Evolutionary conservation across 2,113 vertebrate genomes (phyloP).

Genomic region (Gallinago media): DNA sequence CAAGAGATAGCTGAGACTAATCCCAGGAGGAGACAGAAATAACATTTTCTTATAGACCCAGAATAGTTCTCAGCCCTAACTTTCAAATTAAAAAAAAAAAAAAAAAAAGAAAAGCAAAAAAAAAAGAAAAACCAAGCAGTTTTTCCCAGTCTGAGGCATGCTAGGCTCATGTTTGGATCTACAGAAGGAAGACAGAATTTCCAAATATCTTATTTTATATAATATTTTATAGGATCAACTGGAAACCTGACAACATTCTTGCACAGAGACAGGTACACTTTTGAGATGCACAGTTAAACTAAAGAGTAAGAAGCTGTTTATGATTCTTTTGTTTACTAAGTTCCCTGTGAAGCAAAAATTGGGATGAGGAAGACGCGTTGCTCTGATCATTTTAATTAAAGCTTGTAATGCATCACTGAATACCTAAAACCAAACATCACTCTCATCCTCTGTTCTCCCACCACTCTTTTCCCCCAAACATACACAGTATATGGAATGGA

Average conservation of each 20-base stretch:
- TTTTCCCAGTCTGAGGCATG: background rate
- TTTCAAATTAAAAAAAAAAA: background rate
- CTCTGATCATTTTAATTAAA: constrained; percentile 76
- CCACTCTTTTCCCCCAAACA: background rate
- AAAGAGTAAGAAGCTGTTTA: constrained; percentile 45
- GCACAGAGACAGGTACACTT: background rate
- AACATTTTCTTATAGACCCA: background rate
- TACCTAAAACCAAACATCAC: constrained; percentile 23
- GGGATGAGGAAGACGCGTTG: constrained; percentile 38
- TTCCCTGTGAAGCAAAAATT: constrained; percentile 59
- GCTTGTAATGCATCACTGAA: constrained; percentile 29
- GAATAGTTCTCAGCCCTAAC: background rate
- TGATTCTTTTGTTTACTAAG: constrained; percentile 45
- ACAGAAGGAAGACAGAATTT: background rate
- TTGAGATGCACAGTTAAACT: constrained; percentile 29
- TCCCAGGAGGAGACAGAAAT: background rate
- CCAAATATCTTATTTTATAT: background rate
- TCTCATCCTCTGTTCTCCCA: constrained; percentile 4
- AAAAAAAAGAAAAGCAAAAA: too few relatives aligned
- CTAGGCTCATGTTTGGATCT: background rate
- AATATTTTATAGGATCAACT: background rate
- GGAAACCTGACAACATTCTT: background rate
- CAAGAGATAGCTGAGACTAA: background rate
- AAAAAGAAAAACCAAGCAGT: background rate
- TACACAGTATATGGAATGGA: background rate